Base-by-base conservation (phyloP, 2,797 vertebrate genomes). In the Bradypodion ventrale region DNA sequence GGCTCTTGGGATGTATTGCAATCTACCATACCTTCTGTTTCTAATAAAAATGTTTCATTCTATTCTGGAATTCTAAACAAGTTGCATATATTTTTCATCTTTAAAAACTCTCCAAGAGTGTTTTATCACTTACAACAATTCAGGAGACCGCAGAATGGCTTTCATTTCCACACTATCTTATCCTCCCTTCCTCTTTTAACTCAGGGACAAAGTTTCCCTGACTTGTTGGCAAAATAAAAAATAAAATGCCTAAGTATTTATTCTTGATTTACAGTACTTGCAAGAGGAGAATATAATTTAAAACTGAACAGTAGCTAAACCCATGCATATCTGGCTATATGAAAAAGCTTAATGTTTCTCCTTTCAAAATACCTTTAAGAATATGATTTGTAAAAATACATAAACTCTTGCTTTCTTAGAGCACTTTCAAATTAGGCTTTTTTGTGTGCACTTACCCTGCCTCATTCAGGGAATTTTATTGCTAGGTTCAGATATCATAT, bases 61-160 rank as follows among this genome's bases (percentile, higher is more conserved):
- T 37, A 23, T 12, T 8, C 29, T 82, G n/a, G n/a, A 63, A 37
- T 80, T 52, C 65, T 35, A 32, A 75, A 65, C 21, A 75, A 49
- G 23, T 29, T 65, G 19, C 27, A 27, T 62, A n/a, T 42, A 19
- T 32, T 78, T 63, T 63, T 78, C 44, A 46, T 46, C 32, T 75
- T 70, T 70, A 19, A 37, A 23, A 70, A 40, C 23, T 42, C 60
- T 75, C 60, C 59, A 49, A 82, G 23, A 49, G 32, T 63, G 16
- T 65, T 32, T 42, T 49, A 63, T 52, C 70, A 82, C 65, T 82
- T 63, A 82, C 27, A 74, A 65, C 32, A 60, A 65, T 42, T 65
- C 12, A 62, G 40, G 16, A 78, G 32, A 75, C 66, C 79, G 42
- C 37, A 80, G 35, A 70, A 70, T 70, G 59, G 23, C 29, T 70